Evolutionary conservation across 2,797 vertebrate genomes (phyloP), one percentile per base, ranked within the genome.

Genomic region (Decapterus maruadsi): DNA sequence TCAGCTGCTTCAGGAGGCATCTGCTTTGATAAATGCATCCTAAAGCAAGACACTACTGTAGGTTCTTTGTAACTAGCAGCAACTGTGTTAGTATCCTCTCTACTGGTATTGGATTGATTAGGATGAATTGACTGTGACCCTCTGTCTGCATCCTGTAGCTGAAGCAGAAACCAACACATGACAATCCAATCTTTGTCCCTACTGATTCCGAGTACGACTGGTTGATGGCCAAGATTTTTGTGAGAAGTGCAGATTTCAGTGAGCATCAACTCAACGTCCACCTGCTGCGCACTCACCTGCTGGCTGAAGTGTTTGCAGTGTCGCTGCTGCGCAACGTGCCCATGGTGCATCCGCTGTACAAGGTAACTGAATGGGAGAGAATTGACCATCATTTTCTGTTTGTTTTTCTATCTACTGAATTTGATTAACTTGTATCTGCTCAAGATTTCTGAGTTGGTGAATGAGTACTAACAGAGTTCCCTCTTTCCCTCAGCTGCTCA

Each of bases 281-380:
- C 73, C 81, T 93, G 67, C 90, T 96, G 64, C 91, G 92, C 36
- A 94, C 94, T 9, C 96, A 96, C 67, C 89, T 96, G 57, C 74
- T 96, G 11, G 93, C 89, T 0, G 95, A 96, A 43, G 95, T 90
- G 11, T 96, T 95, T 78, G 58, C 89, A 0, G 68, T 96, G 67
- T 93, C 96, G 29, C 79, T 95, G 58, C 63, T 95, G 64, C 89
- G 92, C 57, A 92, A 96, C 43, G 1, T 96, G 0, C 95, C 93
- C 58, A 89, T 87, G 90, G 89, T 92, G 61, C 91, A 93, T 81
- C 92, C 92, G 19, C 78, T 93, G 9, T 80, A 91, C 88, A 94
- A 93, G 92, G 93, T 92, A 87, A 80, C 2, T 56, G 38, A 12
- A 19, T 19, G 43, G 29, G 8, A 57, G 2, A 17, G 46, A 19